Conservation (phyloP, 2,113 vertebrate species). For the Marcusenius ussheri region DNA sequence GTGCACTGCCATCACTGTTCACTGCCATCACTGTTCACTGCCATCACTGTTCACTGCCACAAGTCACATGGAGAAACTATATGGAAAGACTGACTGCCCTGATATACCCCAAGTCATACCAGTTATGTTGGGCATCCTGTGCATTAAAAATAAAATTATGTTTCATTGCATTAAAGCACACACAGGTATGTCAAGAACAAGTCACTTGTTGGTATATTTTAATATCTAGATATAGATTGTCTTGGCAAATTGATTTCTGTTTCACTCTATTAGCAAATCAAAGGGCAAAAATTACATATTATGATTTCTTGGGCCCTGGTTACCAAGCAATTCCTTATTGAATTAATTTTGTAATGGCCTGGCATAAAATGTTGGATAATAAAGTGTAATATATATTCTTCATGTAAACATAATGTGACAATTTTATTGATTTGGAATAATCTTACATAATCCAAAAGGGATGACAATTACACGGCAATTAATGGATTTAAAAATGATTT, state of each 20-base stretch:
- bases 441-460: background rate
- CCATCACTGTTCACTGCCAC: background rate
- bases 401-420: background rate
- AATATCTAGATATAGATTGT: background rate
- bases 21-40: no score
- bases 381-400: background rate
- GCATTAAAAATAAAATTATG: background rate
- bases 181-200: background rate
- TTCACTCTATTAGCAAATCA: background rate
- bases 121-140: background rate
- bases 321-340: background rate
- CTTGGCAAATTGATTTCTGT: background rate
- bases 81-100: background rate
- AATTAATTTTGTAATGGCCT: background rate
- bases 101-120: background rate
- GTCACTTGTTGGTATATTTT: background rate
- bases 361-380: background rate
- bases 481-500: background rate
- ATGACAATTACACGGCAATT: background rate
- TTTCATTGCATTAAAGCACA: background rate
- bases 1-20: background rate
- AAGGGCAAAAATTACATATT: background rate
- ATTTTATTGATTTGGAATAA: background rate
- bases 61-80: background rate
- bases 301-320: background rate